A percentile compares a stretch with the other conserved stretches of the same genome.
These are phyloP conservation scores for Columba janthina DNA, from an alignment of 2,113 vertebrate genomes.

Conservation along the genomic window DNA sequence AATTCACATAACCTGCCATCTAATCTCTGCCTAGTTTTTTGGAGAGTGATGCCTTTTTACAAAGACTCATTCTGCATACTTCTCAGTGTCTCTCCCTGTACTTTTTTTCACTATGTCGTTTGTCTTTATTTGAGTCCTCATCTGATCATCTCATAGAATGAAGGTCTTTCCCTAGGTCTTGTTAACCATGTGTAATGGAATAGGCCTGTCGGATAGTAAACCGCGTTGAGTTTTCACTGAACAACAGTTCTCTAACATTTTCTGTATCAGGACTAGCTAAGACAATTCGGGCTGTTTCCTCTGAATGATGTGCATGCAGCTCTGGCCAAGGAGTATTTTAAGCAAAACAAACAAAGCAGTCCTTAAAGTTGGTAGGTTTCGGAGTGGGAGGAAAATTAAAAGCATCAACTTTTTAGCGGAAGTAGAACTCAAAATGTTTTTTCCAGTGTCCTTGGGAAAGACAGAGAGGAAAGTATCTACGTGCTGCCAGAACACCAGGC, in stretches of 20 bases:
- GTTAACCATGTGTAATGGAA: not conserved
- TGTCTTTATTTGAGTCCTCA: not conserved
- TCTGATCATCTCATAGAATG: not conserved
- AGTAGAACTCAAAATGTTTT: not conserved
- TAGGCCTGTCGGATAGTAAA: not conserved
- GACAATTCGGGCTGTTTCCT: not conserved
- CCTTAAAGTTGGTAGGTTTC: not conserved
- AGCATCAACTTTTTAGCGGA: not conserved
- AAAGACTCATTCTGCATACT: not conserved
- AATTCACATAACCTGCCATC: not conserved
- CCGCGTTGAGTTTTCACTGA: not conserved
- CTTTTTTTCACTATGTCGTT: not conserved
- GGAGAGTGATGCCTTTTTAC: not conserved
- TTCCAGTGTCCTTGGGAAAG: not conserved
- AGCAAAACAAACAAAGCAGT: not conserved
- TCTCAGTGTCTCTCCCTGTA: not conserved
- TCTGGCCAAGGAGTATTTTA: not conserved
- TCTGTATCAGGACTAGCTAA: not conserved
- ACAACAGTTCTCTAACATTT: not conserved
- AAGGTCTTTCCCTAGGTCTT: not conserved
- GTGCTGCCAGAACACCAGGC: not conserved
- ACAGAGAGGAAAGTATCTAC: not conserved
- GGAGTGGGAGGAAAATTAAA: not conserved
- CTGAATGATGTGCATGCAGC: not conserved
- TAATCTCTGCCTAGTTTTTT: not conserved